Base-by-base conservation (phyloP, 2,797 vertebrate genomes). In the Tarsius wallacei region DNA sequence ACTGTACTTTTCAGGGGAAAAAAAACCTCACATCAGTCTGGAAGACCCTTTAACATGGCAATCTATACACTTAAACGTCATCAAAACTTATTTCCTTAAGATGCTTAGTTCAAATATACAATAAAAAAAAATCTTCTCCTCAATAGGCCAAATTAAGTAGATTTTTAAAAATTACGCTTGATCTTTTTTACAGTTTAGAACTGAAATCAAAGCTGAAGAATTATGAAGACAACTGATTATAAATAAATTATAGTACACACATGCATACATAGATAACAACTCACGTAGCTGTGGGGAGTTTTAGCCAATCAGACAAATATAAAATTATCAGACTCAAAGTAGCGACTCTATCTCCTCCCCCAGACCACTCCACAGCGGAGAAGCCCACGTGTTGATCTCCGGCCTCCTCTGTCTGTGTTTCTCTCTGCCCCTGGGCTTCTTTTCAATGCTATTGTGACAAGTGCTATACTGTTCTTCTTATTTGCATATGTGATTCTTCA, bases 401-500 rank as follows among this genome's bases (percentile, higher is more conserved):
- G 68, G 84, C 51, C 82, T 64, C n/a, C 70, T 70, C 90, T 96
- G 73, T 77, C 94, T 96, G 88, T 84, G 71, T 84, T 83, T 81
- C 63, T 74, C 57, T 63, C 97, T 70, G 33, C 28, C 70, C 77
- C 76, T 2, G 12, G 76, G 86, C 47, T 93, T 59, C 82, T 91
- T 90, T 94, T 92, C 96, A 94, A 4, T 2, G 84, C 95, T 85
- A 88, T 88, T 98, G 93, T 98, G 96, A 86, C 31, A 59, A 91
- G 42, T 15, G 59, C 71, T 90, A 42, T 42, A 53, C 26, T 13
- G 95, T 84, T 91, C 68, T 33, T 71, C 95, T 96, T 49, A 97
- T 98, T 98, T 97, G 90, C 97, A 98, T 97, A 94, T 91, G 91
- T 64, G 91, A 94, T 91, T 97, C 93, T 97, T 95, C 96, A 95